A percentile compares a stretch with the other conserved stretches of the same genome.
Evolutionary conservation across 2,888 invertebrate genomes (phyloP).

Genomic region (Caprella mutica): DNA sequence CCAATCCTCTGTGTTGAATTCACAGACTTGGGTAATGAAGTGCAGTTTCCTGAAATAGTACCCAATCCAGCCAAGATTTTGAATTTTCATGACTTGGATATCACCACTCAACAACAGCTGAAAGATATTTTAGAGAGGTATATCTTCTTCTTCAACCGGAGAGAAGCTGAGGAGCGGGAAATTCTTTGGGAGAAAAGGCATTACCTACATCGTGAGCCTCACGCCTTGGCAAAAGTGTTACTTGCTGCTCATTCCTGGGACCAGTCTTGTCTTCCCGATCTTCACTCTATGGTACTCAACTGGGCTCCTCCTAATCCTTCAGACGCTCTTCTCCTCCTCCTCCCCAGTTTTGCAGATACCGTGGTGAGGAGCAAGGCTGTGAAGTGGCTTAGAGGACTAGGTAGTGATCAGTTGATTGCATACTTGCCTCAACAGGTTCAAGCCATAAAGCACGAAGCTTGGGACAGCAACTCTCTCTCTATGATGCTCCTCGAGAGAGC

Average conservation of each 20-base stretch:
- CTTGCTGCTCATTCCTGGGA: slow-evolving; percentile 85
- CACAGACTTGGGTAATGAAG: slow-evolving; percentile 56
- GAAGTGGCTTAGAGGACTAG: slow-evolving; percentile 62
- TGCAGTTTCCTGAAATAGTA: slow-evolving; percentile 50
- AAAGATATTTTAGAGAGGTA: slow-evolving; percentile 62
- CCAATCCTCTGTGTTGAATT: slow-evolving; percentile 52
- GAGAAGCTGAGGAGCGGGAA: slow-evolving; percentile 58
- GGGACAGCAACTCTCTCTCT: slow-evolving; percentile 77
- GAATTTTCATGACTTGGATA: slow-evolving; percentile 65
- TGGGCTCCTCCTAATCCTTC: slow-evolving; percentile 69
- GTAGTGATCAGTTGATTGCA: slow-evolving; percentile 77
- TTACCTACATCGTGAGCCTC: slow-evolving; percentile 69
- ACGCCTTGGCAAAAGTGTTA: slow-evolving; percentile 67
- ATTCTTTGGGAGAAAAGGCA: slow-evolving; percentile 83
- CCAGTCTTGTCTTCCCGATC: slow-evolving; percentile 70
- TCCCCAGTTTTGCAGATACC: slow-evolving; percentile 92
- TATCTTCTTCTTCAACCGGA: slow-evolving; percentile 60
- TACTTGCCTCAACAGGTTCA: slow-evolving; percentile 88
- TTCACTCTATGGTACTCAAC: slow-evolving; percentile 72
- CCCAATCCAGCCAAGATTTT: slow-evolving; percentile 40
- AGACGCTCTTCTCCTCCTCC: slow-evolving; percentile 77
- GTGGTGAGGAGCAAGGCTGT: slow-evolving; percentile 77
- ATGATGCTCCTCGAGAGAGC: slow-evolving; percentile 66
- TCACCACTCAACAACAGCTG: slow-evolving; percentile 63
- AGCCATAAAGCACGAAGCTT: slow-evolving; percentile 78